Evolutionary conservation across 2,888 invertebrate genomes (phyloP), one percentile per base, ranked within the genome.

Genomic region (Plutella xylostella): DNA sequence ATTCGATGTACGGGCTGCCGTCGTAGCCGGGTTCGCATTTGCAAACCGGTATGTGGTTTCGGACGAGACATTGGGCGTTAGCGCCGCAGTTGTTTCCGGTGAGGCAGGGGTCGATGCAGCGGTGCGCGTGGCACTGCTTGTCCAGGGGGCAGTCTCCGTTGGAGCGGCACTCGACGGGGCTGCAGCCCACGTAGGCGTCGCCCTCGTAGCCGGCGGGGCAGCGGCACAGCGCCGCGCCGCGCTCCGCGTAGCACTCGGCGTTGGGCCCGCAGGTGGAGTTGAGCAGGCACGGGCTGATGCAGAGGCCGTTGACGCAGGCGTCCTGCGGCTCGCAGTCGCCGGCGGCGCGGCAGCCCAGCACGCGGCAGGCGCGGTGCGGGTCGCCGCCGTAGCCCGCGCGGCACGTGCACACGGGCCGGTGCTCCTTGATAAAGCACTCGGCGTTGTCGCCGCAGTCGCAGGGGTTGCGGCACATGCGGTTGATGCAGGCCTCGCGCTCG

Each of bases 61-160:
- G 88, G 1, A 93, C 91, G 39, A 87, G 85, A 61, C 96, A 96
- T 61, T 92, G 89, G 3, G 94, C 94, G 45, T 90, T 86, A 2
- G 88, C 82, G 0, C 93, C 90, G 61, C 96, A 96, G 7, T 88
- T 87, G 57, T 91, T 92, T 46, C 89, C 89, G 48, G 90, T 89
- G 4, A 92, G 73, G 64, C 96, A 96, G 5, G 95, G 94, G 66
- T 93, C 90, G 37, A 93, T 87, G 68, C 96, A 96, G 63, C 93
- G 92, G 49, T 91, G 90, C 57, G 94, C 93, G 56, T 90, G 89
- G 67, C 96, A 96, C 60, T 92, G 90, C 65, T 92, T 89, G 63
- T 96, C 93, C 39, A 86, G 82, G 9, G 96, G 94, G 67, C 96
- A 96, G 61, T 96, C 95, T 51, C 92, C 92, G 68, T 94, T 94